These are phyloP conservation scores for Psix sp. DNA, from an alignment of 1,140 invertebrate genomes.

Conservation along the genomic window DNA sequence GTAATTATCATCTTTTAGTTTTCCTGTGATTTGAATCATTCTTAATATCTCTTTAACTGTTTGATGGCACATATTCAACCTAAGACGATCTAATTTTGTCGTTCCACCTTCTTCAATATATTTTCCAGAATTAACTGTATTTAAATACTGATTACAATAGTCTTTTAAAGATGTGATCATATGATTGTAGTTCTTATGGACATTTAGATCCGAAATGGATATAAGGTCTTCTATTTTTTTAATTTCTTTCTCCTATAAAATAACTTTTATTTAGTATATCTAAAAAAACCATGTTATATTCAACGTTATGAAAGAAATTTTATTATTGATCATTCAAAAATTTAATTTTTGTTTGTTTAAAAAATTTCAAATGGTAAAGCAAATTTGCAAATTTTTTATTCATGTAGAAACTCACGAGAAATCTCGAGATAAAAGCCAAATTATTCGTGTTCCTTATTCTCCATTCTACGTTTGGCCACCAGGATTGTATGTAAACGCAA, in stretches of 20 bases:
- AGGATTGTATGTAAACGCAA: slow-evolving; percentile 71
- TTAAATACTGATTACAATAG: slow-evolving; percentile 67
- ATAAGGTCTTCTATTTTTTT: slow-evolving; percentile 65
- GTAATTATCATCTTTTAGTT: slow-evolving; percentile 67
- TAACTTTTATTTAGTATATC: slow-evolving; percentile 4
- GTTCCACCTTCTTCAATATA: slow-evolving; percentile 65
- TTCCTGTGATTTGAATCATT: slow-evolving; percentile 69
- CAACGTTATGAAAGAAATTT: too few species aligned
- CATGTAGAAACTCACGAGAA: slow-evolving; percentile 62
- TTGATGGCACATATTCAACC: slow-evolving; percentile 66
- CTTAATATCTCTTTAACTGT: slow-evolving; percentile 66
- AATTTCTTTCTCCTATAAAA: slow-evolving; percentile 64
- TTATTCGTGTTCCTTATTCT: slow-evolving; percentile 69
- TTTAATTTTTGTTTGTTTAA: too few species aligned
- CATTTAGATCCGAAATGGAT: slow-evolving; percentile 41
- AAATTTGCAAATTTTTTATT: slow-evolving; percentile 16
- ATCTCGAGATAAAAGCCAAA: slow-evolving; percentile 64
- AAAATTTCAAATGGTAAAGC: too few species aligned
- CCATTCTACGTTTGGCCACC: slow-evolving; percentile 74
- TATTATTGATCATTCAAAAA: too few species aligned
- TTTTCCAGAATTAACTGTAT: slow-evolving; percentile 57
- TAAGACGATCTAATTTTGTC: slow-evolving; percentile 69
- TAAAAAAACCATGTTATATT: too few species aligned
- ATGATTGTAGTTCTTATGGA: slow-evolving; percentile 66
- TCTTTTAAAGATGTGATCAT: slow-evolving; percentile 61